Evolutionary conservation across 2,113 vertebrate genomes (phyloP), one percentile per base, ranked within the genome.

Genomic region (Xiphophorus maculatus): DNA sequence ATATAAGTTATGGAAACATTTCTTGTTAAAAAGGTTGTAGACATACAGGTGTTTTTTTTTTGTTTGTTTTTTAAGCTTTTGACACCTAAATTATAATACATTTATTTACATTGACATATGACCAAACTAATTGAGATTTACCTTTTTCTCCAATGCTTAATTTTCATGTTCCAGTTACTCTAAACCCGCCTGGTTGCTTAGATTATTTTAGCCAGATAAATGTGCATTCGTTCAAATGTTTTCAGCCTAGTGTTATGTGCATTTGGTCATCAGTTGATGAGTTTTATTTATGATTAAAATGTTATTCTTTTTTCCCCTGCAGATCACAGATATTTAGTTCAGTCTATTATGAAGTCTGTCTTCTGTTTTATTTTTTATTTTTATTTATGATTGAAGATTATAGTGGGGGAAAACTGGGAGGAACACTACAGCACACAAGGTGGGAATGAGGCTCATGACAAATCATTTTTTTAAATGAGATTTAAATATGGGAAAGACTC

Each of bases 391-490:
- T 44, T 60, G 60, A 86, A 74, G 73, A 73, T 82, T 77, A 30
- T 83, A 83, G 73, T 44, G 15, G 74, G 66, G 54, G 58, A 80
- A 70, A 84, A 76, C 71, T 69, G 75, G 79, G 63, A 85, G 71
- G 76, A 79, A 87, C 77, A 69, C 61, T 79, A 54, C 76, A 69
- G 66, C 61, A 77, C 63, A 69, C 68, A 76, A 79, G 76, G 79
- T 82, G 88, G 84, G 82, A 82, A 69, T 81, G 87, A 89, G 91
- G 90, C 91, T 93, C 92, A 91, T 93, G 92, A 92, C 90, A 93
- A 88, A 83, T 48, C 5, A 19, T 58, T 58, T n/a, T 51, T 17
- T 58, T 58, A 58, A 58, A 58, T 58, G 25, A 58, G 17, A 8
- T 58, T 58, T 58, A 3, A n/a, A n/a, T 10, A 58, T 9, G n/a